Conservation (phyloP, 1,140 invertebrate species). For the Trachelipus rathkii region DNA sequence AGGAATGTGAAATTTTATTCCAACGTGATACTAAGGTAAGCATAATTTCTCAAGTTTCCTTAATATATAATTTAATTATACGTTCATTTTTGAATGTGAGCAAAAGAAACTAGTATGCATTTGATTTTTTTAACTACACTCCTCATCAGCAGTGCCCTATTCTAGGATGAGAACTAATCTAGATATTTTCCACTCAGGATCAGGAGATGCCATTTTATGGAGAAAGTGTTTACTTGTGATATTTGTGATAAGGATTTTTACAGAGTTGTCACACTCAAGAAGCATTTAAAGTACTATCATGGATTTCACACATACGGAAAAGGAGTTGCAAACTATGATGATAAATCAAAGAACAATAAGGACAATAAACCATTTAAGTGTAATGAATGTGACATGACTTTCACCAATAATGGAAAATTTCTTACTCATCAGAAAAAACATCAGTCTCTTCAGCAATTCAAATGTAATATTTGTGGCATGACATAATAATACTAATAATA, state of each 20-base stretch:
- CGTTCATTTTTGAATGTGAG: no score
- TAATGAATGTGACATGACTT: slow-evolving; percentile 35
- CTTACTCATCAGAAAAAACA: slow-evolving; percentile 34
- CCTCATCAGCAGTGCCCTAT: no score
- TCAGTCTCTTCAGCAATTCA: slow-evolving; percentile 33
- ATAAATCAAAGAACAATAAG: slow-evolving; percentile 28
- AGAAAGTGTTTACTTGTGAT: slow-evolving; percentile 38
- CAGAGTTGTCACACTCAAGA: slow-evolving; percentile 35
- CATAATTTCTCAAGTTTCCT: no score
- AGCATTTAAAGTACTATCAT: slow-evolving; percentile 37
- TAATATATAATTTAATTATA: no score
- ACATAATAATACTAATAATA: no score
- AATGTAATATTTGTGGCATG: slow-evolving; percentile 37
- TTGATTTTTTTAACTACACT: no score
- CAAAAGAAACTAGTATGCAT: no score
- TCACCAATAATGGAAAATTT: slow-evolving; percentile 37
- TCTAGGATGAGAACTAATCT: slow-evolving; percentile 50
- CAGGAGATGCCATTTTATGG: slow-evolving; percentile 36
- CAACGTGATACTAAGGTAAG: no score
- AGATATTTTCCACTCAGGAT: slow-evolving; percentile 38
- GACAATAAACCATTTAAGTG: slow-evolving; percentile 36
- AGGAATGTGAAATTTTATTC: no score
- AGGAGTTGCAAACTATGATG: slow-evolving; percentile 29
- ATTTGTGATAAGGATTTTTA: slow-evolving; percentile 36
- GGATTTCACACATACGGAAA: slow-evolving; percentile 22